Base-by-base conservation (phyloP, 1,140 invertebrate genomes). In the Leptinotarsa defecta region DNA sequence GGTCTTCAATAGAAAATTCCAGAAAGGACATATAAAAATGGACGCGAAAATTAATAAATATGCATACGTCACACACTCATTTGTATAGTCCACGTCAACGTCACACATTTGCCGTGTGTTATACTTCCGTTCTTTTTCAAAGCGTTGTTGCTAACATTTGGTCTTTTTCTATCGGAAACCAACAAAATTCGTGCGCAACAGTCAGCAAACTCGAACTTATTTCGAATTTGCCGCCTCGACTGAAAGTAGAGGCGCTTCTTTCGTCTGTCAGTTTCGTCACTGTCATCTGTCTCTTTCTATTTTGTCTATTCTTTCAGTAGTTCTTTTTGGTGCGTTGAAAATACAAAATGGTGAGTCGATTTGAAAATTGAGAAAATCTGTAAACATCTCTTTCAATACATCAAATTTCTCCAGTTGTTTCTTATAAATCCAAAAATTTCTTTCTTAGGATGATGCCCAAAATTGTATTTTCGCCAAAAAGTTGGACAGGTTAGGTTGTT, bases 331-430 rank as follows among this genome's bases (percentile, higher is more conserved):
- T 57, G 52, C 13, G 52, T 57, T 15, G n/a, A 57, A 57, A 15
- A 57, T 57, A 17, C 52, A 57, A 57, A 57, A 57, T 57, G 52
- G 52, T 57, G 52, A 57, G 52, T 57, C 17, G 52, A 57, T 57
- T 57, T 57, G 2, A 57, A 57, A 13, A 57, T 57, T 17, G 2
- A 57, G 15, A 1, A 57, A 57, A 57, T 57, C 52, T 57, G 15
- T 57, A 57, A 8, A 57, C 52, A 57, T 57, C 52, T 17, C 13
- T 57, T 57, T 17, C 6, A 5, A 2, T n/a, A 19, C 15, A 17
- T 57, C 6, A 4, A n/a, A 57, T 15, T 57, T 57, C n/a, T 19
- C 1, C 2, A 57, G 4, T 17, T 3, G 2, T n/a, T 57, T 57
- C 1, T 17, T n/a, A 6, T 17, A 57, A 19, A 57, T 57, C n/a